Evolutionary conservation across 1,140 invertebrate genomes (phyloP).

Genomic region (Ctenoplectra terminalis): DNA sequence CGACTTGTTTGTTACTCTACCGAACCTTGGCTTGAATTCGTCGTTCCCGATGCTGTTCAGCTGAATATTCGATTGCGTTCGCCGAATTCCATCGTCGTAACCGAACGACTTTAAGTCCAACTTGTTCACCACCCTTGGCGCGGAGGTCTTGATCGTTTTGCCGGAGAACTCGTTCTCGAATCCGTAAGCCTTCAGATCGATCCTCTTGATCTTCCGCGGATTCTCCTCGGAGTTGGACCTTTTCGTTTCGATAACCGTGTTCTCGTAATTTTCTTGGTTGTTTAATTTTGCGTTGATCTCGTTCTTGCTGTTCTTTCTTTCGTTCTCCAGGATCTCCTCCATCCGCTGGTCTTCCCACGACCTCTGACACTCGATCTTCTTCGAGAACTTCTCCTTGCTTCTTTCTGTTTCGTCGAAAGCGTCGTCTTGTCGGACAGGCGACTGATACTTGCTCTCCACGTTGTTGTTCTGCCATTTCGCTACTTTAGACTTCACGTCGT

Average conservation of each 20-base stretch:
- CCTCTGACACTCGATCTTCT: not conserved
- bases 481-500: slow-evolving; percentile 46
- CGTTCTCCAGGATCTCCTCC: slow-evolving; percentile 64
- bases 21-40: slow-evolving; percentile 55
- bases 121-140: slow-evolving; percentile 73
- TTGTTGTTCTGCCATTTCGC: slow-evolving; percentile 55
- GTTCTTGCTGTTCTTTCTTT: slow-evolving; percentile 68
- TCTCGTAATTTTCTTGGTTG: slow-evolving; percentile 56
- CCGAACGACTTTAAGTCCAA: slow-evolving; percentile 75
- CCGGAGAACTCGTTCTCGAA: slow-evolving; percentile 73
- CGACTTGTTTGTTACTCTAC: slow-evolving; percentile 65
- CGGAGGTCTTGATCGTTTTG: slow-evolving; percentile 33
- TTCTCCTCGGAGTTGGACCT: slow-evolving; percentile 49
- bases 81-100: slow-evolving; percentile 73
- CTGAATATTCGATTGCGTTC: slow-evolving; percentile 74
- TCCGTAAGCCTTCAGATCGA: slow-evolving; percentile 77
- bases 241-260: slow-evolving; percentile 42
- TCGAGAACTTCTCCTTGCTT: not conserved
- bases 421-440: not conserved
- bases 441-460: slow-evolving; percentile 46
- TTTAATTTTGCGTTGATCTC: slow-evolving; percentile 72
- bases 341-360: slow-evolving; percentile 37
- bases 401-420: not conserved
- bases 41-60: slow-evolving; percentile 63
- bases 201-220: slow-evolving; percentile 67